Evolutionary conservation across 2,888 invertebrate genomes (phyloP), one percentile per base, ranked within the genome.

Genomic region (Schizotus pectinicornis): DNA sequence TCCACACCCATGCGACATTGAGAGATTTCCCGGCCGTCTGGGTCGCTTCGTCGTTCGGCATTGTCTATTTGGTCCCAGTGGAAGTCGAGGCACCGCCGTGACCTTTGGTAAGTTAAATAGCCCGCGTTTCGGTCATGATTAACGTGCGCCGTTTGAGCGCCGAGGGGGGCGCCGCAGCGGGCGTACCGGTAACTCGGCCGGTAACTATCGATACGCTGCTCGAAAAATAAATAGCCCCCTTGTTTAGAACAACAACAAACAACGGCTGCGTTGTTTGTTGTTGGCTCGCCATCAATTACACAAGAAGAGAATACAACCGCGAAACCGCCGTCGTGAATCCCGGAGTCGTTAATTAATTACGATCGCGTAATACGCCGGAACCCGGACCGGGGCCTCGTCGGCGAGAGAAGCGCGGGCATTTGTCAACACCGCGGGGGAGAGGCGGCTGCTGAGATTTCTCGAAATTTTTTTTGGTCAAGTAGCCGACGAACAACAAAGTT

Each of bases 171-270:
- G 35, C 34, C 63, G 7, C 64, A 62, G 64, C 64, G 48, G 63
- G 67, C 37, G 54, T 22, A 38, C 48, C 41, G 47, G 62, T 59
- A 62, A 59, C 56, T 53, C 39, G 61, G 59, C 50, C 62, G 58
- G 54, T 59, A 62, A 65, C 64, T 65, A 65, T 65, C 62, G 61
- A 65, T 65, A 59, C 49, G 56, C 56, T 63, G 56, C 56, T 63
- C 42, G 22, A 61, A 61, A 62, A 64, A 62, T 62, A 62, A 64
- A 64, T 64, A 61, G 64, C 55, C 62, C 22, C 55, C 64, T 62
- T 64, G 64, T 64, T 62, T 56, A 56, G 59, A 62, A 64, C 61
- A 59, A 55, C 57, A 52, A 61, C 57, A 54, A 22, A 13, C 42
- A 30, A 37, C 12, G n/a, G 31, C 9, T 39, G 47, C 8, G 50